These are phyloP conservation scores for Cyanoderma ruficeps DNA, from an alignment of 2,113 vertebrate genomes.

Conservation along the genomic window DNA sequence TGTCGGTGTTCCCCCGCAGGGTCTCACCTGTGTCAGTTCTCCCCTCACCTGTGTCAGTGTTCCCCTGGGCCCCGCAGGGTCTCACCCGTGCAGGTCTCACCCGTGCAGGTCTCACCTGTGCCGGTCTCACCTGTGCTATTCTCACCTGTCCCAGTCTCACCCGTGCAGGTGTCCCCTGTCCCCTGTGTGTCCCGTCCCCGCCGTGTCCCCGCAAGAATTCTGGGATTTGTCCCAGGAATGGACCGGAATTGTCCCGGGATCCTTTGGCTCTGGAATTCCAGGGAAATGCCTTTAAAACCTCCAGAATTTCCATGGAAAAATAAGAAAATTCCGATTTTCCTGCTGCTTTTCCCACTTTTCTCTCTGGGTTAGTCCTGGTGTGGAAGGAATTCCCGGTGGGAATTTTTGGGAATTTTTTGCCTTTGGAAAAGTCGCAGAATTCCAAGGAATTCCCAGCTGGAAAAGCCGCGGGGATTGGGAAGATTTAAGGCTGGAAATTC, in stretches of 20 bases:
- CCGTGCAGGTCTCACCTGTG: too few species aligned
- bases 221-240: too few species aligned
- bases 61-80: too few species aligned
- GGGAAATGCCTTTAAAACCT: not conserved
- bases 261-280: rapidly evolving
- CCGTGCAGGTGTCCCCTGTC: too few species aligned
- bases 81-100: not conserved
- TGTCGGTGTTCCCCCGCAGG: too few species aligned
- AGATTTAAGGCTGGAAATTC: not conserved
- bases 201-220: too few species aligned
- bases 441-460: not conserved
- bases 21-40: not conserved
- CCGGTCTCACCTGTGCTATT: not conserved
- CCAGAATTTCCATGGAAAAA: rapidly evolving
- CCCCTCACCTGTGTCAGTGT: not conserved
- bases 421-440: not conserved
- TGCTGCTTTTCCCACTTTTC: not conserved
- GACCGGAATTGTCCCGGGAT: too few species aligned
- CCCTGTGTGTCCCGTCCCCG: too few species aligned
- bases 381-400: not conserved
- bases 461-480: not conserved
- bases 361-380: rapidly evolving
- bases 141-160: too few species aligned
- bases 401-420: not conserved
- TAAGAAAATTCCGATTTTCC: rapidly evolving